Conservation (phyloP, 2,113 vertebrate species). For the Chinchilla lanigera region DNA sequence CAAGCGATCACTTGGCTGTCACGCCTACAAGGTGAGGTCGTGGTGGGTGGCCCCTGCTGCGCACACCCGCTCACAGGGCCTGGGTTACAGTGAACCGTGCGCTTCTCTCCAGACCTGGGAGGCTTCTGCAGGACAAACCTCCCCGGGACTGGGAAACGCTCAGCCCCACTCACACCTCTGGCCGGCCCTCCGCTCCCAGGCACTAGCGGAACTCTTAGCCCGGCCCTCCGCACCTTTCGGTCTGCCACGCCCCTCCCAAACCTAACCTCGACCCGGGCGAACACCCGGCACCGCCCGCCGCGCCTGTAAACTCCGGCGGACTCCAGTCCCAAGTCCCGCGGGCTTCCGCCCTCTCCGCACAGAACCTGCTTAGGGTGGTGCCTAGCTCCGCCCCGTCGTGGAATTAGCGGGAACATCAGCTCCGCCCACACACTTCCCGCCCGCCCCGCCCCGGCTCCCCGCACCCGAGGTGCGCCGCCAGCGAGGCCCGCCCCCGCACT, state of each 20-base stretch:
- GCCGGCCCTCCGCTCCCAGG: background rate
- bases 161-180: background rate
- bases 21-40: background rate
- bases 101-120: background rate
- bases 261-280: too few species aligned
- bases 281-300: background rate
- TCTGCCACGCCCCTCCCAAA: background rate
- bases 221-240: background rate
- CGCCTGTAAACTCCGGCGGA: background rate
- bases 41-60: background rate
- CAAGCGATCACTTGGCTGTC: background rate
- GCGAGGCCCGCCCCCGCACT: background rate
- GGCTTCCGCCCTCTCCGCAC: background rate
- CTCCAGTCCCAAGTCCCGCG: background rate
- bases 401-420: accelerated
- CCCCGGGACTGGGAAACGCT: background rate
- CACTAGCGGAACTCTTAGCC: background rate
- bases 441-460: accelerated
- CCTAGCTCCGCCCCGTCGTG: background rate
- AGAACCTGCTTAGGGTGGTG: accelerated
- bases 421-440: accelerated
- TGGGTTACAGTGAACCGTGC: too few species aligned
- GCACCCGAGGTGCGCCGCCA: accelerated
- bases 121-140: background rate
- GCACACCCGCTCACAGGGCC: background rate